Conservation (phyloP, 2,797 vertebrate species). For the Perodicticus potto region DNA sequence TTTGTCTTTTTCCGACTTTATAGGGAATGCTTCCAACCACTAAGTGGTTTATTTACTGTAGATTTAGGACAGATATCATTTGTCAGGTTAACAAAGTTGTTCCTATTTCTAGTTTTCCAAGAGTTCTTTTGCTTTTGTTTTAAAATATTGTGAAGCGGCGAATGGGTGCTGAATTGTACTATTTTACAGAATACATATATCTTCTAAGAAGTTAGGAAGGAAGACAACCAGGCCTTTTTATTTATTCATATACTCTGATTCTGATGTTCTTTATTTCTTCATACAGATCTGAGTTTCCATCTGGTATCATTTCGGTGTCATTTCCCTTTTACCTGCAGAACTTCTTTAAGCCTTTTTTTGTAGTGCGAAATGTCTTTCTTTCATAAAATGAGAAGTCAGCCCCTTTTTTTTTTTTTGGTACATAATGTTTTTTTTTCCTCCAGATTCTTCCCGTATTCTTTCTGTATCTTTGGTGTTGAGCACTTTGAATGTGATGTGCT, state of each 20-base stretch:
- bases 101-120: conserved; percentile 2
- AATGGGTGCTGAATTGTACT: neutral
- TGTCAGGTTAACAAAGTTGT: conserved; percentile 17
- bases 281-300: neutral
- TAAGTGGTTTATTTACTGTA: conserved; percentile 4
- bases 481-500: neutral
- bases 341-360: neutral
- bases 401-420: neutral
- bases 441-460: neutral
- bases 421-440: neutral
- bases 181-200: neutral
- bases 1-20: conserved; percentile 36
- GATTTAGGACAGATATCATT: neutral
- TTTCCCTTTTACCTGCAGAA: conserved; percentile 6
- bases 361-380: neutral
- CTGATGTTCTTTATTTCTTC: neutral
- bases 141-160: conserved; percentile 9
- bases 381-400: neutral
- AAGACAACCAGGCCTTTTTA: neutral
- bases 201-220: conserved; percentile 34
- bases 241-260: neutral
- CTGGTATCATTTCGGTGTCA: neutral
- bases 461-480: neutral
- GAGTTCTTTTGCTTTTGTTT: conserved; percentile 46
- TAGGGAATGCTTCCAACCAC: neutral